Evolutionary conservation across 1,140 invertebrate species (phyloP).

Genomic region (Leptopilina clavipes): DNA sequence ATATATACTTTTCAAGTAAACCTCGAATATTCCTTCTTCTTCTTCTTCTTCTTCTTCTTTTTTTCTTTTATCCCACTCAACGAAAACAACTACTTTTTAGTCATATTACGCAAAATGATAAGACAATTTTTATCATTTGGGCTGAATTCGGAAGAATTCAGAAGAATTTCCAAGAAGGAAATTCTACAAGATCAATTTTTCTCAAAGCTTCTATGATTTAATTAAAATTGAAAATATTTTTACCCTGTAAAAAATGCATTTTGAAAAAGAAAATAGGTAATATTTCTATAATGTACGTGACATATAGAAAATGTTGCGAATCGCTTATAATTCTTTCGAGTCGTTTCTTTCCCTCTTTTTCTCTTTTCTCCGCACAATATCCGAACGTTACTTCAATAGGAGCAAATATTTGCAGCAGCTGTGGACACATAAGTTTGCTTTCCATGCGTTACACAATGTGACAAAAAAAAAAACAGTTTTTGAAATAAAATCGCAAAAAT

Average conservation of each 20-base stretch:
- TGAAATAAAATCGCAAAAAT: no score
- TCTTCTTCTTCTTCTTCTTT: no score
- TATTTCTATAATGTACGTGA: neutral
- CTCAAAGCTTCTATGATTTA: no score
- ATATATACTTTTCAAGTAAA: neutral
- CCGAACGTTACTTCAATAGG: neutral
- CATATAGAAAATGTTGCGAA: neutral
- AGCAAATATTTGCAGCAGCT: constrained; percentile 1
- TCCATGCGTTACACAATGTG: no score
- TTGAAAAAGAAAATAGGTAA: neutral
- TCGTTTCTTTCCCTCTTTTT: neutral
- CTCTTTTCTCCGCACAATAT: neutral
- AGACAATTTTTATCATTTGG: no score
- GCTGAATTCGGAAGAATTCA: no score
- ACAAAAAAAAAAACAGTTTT: no score
- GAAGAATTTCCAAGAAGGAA: no score
- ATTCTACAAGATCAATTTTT: no score
- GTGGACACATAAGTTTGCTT: neutral
- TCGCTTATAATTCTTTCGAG: neutral
- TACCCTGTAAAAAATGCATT: no score
- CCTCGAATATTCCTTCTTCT: neutral
- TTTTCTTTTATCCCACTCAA: neutral
- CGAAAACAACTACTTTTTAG: constrained; percentile 15
- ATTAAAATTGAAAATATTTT: no score
- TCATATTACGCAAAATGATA: neutral